These are phyloP conservation scores for Calliopum simillimum DNA, from an alignment of 2,888 invertebrate species.

Conservation along the genomic window DNA sequence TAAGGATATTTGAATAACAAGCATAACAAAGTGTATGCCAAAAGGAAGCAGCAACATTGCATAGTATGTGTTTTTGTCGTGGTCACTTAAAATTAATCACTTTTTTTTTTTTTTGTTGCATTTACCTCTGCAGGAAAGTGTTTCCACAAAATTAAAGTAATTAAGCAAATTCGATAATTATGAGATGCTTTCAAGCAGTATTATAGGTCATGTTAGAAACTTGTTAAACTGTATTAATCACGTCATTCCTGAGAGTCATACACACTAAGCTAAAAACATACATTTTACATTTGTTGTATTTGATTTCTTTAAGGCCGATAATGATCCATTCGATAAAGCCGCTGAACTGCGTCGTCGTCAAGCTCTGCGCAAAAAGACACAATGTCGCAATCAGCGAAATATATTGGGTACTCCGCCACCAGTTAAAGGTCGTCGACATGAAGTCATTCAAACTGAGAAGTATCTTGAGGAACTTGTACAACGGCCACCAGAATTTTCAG, in stretches of 20 bases:
- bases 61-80: conserved; percentile 10
- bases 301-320: conserved; percentile 63
- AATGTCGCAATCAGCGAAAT: conserved; percentile 71
- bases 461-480: conserved; percentile 88
- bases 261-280: background rate
- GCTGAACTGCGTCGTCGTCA: conserved; percentile 74
- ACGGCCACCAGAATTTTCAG: conserved; percentile 80
- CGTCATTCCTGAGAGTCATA: background rate
- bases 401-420: conserved; percentile 67
- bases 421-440: conserved; percentile 85
- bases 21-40: too few species aligned
- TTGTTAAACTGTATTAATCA: conserved; percentile 31
- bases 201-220: conserved; percentile 35
- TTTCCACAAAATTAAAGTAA: background rate
- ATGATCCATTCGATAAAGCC: conserved; percentile 65
- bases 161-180: background rate
- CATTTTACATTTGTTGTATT: conserved; percentile 22
- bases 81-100: conserved; percentile 8
- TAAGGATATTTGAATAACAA: too few species aligned
- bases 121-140: too few species aligned
- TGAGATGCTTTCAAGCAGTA: background rate
- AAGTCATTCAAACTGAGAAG: conserved; percentile 89
- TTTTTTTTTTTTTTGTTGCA: too few species aligned
- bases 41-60: too few species aligned
- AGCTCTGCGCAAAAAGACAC: conserved; percentile 76